phyloP scores from a whole-genome alignment of 2,113 vertebrate genomes.

The Bothrops jararaca region DNA sequence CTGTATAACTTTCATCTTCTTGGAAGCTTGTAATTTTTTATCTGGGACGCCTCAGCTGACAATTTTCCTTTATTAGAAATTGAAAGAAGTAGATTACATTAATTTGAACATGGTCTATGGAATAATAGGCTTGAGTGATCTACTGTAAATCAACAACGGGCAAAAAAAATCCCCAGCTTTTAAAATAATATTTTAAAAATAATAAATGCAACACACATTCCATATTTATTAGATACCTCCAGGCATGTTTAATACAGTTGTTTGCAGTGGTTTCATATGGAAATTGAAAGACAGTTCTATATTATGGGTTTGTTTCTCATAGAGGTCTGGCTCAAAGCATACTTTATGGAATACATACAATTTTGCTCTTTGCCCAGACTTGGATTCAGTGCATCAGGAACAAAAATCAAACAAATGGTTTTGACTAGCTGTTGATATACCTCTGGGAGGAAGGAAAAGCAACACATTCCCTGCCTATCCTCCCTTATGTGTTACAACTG shows the following conservation, averaged over 20 bases:
- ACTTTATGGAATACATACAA: neutral
- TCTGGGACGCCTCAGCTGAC: neutral
- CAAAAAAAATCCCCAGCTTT: neutral
- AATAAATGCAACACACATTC: neutral
- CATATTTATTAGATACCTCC: neutral
- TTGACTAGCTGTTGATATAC: conserved; percentile 9
- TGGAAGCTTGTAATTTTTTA: neutral
- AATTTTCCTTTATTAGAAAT: neutral
- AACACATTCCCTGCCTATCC: neutral
- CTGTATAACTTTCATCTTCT: neutral
- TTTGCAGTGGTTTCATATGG: neutral
- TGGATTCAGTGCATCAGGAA: neutral
- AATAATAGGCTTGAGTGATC: neutral
- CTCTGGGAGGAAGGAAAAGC: neutral
- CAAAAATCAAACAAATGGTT: neutral
- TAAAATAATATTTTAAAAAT: neutral
- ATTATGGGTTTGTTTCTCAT: neutral
- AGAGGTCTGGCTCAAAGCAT: neutral
- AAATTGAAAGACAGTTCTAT: neutral
- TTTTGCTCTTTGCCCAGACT: neutral
- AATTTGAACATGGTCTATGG: neutral
- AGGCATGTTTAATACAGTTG: neutral
- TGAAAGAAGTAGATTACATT: neutral
- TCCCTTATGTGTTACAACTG: neutral
- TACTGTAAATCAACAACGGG: neutral